Evolutionary conservation across 2,797 vertebrate species (phyloP).

Genomic region (Gymnopithys bicolor): DNA sequence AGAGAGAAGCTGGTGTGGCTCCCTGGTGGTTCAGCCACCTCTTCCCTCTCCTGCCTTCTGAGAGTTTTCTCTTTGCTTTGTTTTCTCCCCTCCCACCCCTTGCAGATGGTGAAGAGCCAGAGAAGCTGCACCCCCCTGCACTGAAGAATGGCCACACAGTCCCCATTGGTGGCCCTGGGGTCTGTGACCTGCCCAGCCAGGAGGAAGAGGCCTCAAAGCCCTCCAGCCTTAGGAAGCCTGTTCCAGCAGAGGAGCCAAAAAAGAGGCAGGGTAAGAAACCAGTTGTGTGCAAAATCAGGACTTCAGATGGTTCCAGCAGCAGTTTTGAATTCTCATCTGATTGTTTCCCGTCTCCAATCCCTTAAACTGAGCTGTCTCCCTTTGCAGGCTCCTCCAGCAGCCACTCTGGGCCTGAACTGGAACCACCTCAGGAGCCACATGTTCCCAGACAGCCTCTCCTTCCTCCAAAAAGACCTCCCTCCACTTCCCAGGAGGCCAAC

Average conservation of each 20-base stretch:
- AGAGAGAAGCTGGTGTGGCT: not conserved
- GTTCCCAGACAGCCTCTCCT: conserved; percentile 85
- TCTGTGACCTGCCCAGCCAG: conserved; percentile 51
- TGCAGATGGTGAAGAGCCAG: conserved; percentile 81
- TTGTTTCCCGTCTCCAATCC: not conserved
- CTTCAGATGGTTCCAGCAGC: not conserved
- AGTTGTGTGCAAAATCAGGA: not conserved
- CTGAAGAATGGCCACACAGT: conserved; percentile 94
- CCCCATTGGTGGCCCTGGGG: conserved; percentile 73
- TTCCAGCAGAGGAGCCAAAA: conserved; percentile 79
- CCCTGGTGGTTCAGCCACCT: not conserved
- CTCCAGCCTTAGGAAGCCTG: conserved; percentile 66
- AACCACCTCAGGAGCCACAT: conserved; percentile 79
- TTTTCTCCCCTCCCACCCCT: not conserved
- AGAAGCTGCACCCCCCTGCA: conserved; percentile 78
- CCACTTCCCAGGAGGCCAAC: conserved; percentile 79
- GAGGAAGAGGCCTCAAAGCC: conserved; percentile 80
- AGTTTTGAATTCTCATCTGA: not conserved
- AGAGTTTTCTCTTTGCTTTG: not conserved
- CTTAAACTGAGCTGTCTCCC: not conserved
- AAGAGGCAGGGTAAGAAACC: conserved; percentile 65
- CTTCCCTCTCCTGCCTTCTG: not conserved
- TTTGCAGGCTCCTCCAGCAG: conserved; percentile 83
- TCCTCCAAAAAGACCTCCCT: conserved; percentile 89
- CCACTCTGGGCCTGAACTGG: conserved; percentile 81